Base-by-base conservation (phyloP, 2,888 invertebrate genomes). In the Allophyes oxyacanthae region DNA sequence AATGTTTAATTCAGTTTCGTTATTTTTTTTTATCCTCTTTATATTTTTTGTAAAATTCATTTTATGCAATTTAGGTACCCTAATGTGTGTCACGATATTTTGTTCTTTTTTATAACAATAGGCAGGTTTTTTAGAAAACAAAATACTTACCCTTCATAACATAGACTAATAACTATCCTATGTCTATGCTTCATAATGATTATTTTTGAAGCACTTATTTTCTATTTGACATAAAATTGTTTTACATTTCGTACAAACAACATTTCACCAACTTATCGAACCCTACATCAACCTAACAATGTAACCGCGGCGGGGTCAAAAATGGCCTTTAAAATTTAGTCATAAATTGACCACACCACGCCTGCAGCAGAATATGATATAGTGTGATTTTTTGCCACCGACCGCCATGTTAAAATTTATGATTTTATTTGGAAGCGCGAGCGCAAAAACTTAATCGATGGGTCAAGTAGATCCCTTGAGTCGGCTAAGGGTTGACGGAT, bases 371-470 rank as follows among this genome's bases (percentile, higher is more conserved):
- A 73, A 77, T 83, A 84, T 84, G 83, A 86, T 85, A 79, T 83
- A 79, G 86, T 83, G 86, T 81, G 79, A 85, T 86, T 92, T 91
- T 92, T 92, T 91, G 89, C 89, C 80, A 87, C 84, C 75, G 76
- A 64, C 76, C 79, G 81, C 82, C 79, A 79, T 80, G 66, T 78
- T 81, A 78, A 82, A 87, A 91, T 92, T 91, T 91, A 91, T 91
- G 91, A 89, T 92, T 89, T 89, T 85, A 90, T 90, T 90, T 87
- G 67, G 83, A 77, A 82, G 71, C 75, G 79, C 74, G 78, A 76
- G 86, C 7, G 92, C 91, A 92, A 92, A 92, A 92, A 92, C 80
- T 86, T 86, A 88, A 90, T 88, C 89, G 88, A 81, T 75, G 83
- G 83, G 82, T 83, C 83, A 84, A 83, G 82, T 56, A 40, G 72